Conservation (phyloP, 2,797 vertebrate genomes). For the Rhincodon typus region DNA sequence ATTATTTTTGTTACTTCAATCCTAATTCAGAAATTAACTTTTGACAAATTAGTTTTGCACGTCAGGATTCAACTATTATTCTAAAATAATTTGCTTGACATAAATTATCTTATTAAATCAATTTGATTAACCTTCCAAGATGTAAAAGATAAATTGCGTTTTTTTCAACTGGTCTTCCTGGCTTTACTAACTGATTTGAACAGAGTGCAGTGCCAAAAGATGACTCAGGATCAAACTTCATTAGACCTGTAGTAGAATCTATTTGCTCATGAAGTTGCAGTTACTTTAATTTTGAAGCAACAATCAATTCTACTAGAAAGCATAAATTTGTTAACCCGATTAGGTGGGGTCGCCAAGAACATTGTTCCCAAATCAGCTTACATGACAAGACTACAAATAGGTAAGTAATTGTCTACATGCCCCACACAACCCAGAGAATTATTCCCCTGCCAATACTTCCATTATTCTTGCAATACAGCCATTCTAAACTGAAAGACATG, state of each 20-base stretch:
- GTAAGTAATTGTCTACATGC: not conserved
- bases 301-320: constrained; percentile 11
- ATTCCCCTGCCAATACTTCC: not conserved
- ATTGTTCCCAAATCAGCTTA: not conserved
- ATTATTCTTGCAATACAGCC: not conserved
- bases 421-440: too few relatives aligned
- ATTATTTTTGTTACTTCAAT: too few relatives aligned
- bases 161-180: not conserved
- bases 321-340: not conserved
- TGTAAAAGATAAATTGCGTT: not conserved
- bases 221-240: not conserved
- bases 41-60: not conserved
- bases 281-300: constrained; percentile 3
- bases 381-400: not conserved
- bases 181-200: constrained; percentile 8
- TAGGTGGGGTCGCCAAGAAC: not conserved
- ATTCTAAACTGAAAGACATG: not conserved
- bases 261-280: not conserved
- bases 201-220: not conserved
- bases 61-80: not conserved
- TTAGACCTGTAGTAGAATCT: not conserved
- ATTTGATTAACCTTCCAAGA: not conserved
- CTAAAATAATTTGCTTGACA: not conserved
- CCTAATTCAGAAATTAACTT: not conserved
- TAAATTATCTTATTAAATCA: not conserved